Conservation (phyloP, 2,113 vertebrate species). For the Miniopterus natalensis region DNA sequence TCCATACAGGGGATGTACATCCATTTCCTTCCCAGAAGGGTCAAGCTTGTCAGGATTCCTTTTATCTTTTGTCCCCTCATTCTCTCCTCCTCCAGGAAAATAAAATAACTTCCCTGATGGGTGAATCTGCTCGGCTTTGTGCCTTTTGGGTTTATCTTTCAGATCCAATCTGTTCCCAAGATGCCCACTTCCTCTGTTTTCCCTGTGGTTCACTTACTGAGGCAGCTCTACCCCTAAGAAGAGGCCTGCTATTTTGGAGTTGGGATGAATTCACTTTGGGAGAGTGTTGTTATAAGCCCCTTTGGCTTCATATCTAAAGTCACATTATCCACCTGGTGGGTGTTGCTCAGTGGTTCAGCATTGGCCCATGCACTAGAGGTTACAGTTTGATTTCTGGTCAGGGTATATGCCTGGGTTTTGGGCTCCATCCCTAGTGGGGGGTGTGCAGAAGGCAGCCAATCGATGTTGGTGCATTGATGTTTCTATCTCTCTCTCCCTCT, state of each 20-base stretch:
- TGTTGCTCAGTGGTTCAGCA: too few species aligned
- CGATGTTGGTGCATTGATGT: too few species aligned
- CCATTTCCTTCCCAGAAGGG: background rate
- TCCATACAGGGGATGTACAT: background rate
- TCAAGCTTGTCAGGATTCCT: background rate
- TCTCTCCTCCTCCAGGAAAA: background rate
- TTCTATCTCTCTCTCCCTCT: too few species aligned
- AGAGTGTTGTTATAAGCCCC: background rate
- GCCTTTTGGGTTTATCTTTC: constrained; percentile 3
- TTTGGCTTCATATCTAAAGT: background rate
- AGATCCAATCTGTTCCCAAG: background rate
- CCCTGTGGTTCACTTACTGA: background rate
- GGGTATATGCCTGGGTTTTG: too few species aligned
- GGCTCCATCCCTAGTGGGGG: too few species aligned
- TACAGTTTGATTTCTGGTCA: too few species aligned
- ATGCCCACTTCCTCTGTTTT: background rate
- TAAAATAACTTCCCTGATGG: background rate
- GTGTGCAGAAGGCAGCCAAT: too few species aligned
- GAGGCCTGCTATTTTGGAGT: background rate
- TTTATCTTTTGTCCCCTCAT: background rate
- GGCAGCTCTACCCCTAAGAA: background rate
- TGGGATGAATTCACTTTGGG: background rate
- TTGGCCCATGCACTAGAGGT: too few species aligned
- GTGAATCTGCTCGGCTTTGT: background rate
- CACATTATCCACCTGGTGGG: background rate